Percentiles rank a stretch among this genome's conserved stretches.
These are phyloP conservation scores for Pseudolycoriella hygida DNA, from an alignment of 2,888 invertebrate genomes.

Conservation along the genomic window DNA sequence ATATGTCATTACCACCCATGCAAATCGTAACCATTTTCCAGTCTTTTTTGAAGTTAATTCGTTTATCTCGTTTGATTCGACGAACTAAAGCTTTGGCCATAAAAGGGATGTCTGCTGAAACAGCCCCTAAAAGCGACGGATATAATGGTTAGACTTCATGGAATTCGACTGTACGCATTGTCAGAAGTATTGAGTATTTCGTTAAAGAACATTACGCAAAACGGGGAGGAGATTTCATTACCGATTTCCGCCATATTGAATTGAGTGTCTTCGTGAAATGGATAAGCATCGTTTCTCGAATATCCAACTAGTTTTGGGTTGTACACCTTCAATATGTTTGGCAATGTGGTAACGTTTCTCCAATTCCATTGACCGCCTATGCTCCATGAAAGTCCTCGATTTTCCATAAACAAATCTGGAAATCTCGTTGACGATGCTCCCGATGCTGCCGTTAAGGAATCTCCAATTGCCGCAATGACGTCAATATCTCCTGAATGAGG, in stretches of 20 bases:
- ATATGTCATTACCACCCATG: constrained; percentile 36
- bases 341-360: constrained; percentile 30
- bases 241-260: constrained; percentile 36
- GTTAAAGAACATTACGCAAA: no score
- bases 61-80: constrained; percentile 29
- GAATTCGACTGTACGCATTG: no score
- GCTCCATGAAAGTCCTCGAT: constrained; percentile 26
- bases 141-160: no score
- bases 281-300: constrained; percentile 28
- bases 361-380: constrained; percentile 30
- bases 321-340: constrained; percentile 34
- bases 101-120: constrained; percentile 31
- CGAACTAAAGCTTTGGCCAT: constrained; percentile 33
- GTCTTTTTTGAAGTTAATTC: constrained; percentile 30
- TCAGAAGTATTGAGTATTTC: no score
- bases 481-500: constrained; percentile 34
- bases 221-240: no score
- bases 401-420: constrained; percentile 24
- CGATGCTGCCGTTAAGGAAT: constrained; percentile 33
- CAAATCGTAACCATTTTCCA: constrained; percentile 51
- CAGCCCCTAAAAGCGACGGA: constrained; percentile 22
- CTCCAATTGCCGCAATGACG: constrained; percentile 35
- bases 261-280: constrained; percentile 24
- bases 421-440: constrained; percentile 29
- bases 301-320: constrained; percentile 39